phyloP scores from a whole-genome alignment of 2,797 vertebrate genomes.

The Lerista edwardsae region DNA sequence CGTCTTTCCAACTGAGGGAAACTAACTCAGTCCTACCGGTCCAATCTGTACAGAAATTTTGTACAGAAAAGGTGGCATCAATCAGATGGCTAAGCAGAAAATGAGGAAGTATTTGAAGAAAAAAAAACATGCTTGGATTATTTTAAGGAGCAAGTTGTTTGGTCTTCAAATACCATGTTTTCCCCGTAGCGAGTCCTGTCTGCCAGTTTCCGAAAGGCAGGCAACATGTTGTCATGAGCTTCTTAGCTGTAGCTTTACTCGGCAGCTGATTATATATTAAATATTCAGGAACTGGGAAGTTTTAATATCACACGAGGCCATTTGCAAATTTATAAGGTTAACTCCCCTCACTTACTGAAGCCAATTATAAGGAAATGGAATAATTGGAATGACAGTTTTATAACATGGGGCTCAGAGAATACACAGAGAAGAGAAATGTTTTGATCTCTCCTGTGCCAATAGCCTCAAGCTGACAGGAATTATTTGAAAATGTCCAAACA shows the following conservation, averaged over 20 bases:
- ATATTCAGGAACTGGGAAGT: neutral
- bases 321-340: neutral
- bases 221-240: neutral
- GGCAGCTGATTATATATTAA: neutral
- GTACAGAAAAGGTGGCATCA: neutral
- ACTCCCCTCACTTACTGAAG: neutral
- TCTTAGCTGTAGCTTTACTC: neutral
- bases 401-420: neutral
- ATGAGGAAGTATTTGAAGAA: neutral
- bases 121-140: neutral
- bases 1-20: no score
- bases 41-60: neutral
- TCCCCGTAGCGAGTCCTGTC: neutral
- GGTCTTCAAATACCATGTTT: neutral
- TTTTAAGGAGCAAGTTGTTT: neutral
- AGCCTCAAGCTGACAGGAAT: neutral
- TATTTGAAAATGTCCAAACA: neutral
- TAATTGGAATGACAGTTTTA: neutral
- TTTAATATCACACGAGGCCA: neutral
- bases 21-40: neutral
- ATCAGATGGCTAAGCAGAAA: no score
- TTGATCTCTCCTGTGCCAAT: neutral
- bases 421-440: neutral
- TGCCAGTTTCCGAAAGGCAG: neutral
- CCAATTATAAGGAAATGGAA: neutral